Conservation (phyloP, 2,888 invertebrate genomes). For the Myopa tessellatipennis region DNA sequence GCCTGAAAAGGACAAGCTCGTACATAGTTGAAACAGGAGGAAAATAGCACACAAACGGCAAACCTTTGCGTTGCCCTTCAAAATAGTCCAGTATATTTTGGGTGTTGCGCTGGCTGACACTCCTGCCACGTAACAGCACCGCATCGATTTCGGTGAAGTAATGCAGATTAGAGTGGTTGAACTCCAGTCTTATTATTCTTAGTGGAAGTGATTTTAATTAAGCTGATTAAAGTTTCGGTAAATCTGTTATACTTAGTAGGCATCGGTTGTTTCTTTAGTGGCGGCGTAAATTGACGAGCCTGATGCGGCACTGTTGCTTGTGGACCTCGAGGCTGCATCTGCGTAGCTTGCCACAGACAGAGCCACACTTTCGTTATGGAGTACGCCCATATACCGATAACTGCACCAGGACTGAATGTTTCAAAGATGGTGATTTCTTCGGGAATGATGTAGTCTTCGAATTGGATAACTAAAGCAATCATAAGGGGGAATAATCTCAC, state of each 20-base stretch:
- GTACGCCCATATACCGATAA: slow-evolving; percentile 83
- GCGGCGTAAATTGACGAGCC: slow-evolving; percentile 82
- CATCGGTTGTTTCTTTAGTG: slow-evolving; percentile 72
- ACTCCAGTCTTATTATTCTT: slow-evolving; percentile 85
- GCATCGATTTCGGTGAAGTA: slow-evolving; percentile 93
- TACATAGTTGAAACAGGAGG: too few species aligned
- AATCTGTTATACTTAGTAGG: slow-evolving; percentile 70
- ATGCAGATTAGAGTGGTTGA: slow-evolving; percentile 82
- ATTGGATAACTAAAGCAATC: slow-evolving; percentile 58
- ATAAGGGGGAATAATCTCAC: background rate
- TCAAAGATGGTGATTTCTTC: slow-evolving; percentile 79
- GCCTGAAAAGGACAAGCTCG: slow-evolving; percentile 49
- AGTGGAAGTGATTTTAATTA: slow-evolving; percentile 48
- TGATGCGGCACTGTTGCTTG: slow-evolving; percentile 68
- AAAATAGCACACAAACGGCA: too few species aligned
- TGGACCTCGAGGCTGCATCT: slow-evolving; percentile 44
- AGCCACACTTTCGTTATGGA: slow-evolving; percentile 73
- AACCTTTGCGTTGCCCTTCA: slow-evolving; percentile 53
- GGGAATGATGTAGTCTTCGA: slow-evolving; percentile 66
- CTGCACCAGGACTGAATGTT: slow-evolving; percentile 87
- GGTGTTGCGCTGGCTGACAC: slow-evolving; percentile 57
- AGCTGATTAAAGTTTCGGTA: background rate
- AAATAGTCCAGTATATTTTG: slow-evolving; percentile 55
- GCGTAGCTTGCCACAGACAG: slow-evolving; percentile 79
- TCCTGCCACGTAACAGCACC: slow-evolving; percentile 79